These are phyloP conservation scores for Tetrax tetrax DNA, from an alignment of 2,113 vertebrate genomes.

Conservation along the genomic window DNA sequence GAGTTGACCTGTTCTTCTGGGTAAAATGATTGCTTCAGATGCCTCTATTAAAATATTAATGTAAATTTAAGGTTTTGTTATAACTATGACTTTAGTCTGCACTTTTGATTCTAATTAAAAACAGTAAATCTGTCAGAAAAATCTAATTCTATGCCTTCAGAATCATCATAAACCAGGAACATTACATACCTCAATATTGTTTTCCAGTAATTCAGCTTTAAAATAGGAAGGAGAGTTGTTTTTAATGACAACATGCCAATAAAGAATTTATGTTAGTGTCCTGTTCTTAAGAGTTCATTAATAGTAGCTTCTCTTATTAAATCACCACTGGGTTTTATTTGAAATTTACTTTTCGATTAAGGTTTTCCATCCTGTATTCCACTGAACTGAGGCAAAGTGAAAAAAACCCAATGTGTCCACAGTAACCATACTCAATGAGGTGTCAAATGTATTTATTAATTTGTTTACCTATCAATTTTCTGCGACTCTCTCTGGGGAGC, in stretches of 20 bases:
- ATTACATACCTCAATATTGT: not conserved
- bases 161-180: not conserved
- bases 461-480: not conserved
- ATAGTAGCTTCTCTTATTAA: not conserved
- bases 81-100: not conserved
- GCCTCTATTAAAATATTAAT: slow-evolving; percentile 12
- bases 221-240: not conserved
- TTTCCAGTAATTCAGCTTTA: slow-evolving; percentile 7
- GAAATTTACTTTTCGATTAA: not conserved
- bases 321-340: not conserved
- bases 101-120: slow-evolving; percentile 9
- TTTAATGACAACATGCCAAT: not conserved
- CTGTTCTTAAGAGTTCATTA: not conserved
- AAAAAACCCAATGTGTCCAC: not conserved
- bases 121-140: slow-evolving; percentile 22
- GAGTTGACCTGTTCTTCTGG: not conserved
- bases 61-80: not conserved
- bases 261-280: not conserved
- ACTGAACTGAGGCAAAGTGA: not conserved
- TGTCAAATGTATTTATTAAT: not conserved
- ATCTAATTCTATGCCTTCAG: not conserved
- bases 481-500: not conserved
- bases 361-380: not conserved
- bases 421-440: not conserved
- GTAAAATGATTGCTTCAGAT: not conserved